Base-by-base conservation (phyloP, 2,888 invertebrate species). In the Drosophila diplacantha region DNA sequence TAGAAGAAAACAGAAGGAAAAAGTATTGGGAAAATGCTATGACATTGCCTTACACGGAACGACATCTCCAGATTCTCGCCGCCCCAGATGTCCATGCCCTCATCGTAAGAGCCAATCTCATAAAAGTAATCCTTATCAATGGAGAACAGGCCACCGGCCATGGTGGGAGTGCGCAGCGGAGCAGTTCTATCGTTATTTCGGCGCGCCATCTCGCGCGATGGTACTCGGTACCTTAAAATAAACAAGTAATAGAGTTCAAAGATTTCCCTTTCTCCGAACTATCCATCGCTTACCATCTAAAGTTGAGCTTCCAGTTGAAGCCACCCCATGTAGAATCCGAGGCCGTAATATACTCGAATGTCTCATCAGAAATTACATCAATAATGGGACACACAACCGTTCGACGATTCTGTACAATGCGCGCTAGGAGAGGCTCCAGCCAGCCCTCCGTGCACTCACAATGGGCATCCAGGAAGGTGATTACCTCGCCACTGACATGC, bases 241-340 rank as follows among this genome's bases (percentile, higher is more conserved):
- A 8, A n/a, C 3, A 26, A 3, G 3, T 12, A 14, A 14, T 20
- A 14, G 5, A 3, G 14, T n/a, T 18, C 8, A 14, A 1, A 3
- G 39, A 52, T 49, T 22, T 7, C 7, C n/a, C n/a, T n/a, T n/a
- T n/a, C n/a, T 12, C 2, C 29, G 4, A 1, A 7, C 6, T 14
- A 1, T n/a, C 26, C 16, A 3, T 7, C 2, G 24, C 57, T 18
- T 16, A 96, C 98, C 98, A 98, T 90, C 99, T 93, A 90, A 99
- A 99, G 90, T 99, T 99, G 54, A 99, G 91, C 89, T 98, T 98
- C 99, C 99, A 99, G 90, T 99, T 99, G 90, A 99, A 99, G 24
- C 99, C 99, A 69, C 99, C 99, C 98, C 99, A 99, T 1, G 99
- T 99, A 93, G 98, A 97, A 88, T 99, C 99, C 2, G 98, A 98